Conservation (phyloP, 2,113 vertebrate species). For the Chelonoidis abingdonii region DNA sequence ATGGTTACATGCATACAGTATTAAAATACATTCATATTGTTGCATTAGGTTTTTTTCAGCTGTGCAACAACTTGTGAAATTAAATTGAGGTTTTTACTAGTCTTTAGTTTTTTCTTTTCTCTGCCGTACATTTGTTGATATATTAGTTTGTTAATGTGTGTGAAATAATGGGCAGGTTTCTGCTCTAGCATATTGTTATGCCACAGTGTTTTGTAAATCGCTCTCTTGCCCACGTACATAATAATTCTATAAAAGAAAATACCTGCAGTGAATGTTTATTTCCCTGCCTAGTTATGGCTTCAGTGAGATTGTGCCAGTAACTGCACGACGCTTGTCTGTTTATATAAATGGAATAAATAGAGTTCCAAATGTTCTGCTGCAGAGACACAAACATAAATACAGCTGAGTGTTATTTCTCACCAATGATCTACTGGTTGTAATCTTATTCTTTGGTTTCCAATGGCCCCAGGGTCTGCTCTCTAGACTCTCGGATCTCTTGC, state of each 20-base stretch:
- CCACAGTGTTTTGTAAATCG: conserved; percentile 48
- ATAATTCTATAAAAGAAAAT: conserved; percentile 56
- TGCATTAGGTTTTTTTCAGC: not conserved
- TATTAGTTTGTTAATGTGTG: conserved; percentile 41
- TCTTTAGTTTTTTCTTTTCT: conserved; percentile 33
- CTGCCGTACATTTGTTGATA: not conserved
- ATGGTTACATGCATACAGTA: not conserved
- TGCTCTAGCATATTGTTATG: conserved; percentile 43
- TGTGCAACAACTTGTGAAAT: conserved; percentile 1
- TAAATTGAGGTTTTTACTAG: conserved; percentile 15
- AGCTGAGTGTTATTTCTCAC: conserved; percentile 56
- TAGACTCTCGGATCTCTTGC: conserved; percentile 87
- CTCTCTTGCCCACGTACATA: conserved; percentile 56
- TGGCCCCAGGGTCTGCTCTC: conserved; percentile 87
- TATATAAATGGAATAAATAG: conserved; percentile 57
- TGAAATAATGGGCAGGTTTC: conserved; percentile 51
- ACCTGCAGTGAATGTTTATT: conserved; percentile 72
- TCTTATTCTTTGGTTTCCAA: conserved; percentile 60
- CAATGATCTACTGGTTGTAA: conserved; percentile 66
- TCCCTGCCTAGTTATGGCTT: conserved; percentile 47
- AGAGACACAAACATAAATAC: conserved; percentile 56
- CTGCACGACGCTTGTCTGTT: conserved; percentile 49
- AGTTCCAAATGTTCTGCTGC: conserved; percentile 51
- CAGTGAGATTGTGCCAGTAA: conserved; percentile 36
- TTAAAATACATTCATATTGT: not conserved